phyloP scores from a whole-genome alignment of 1,140 invertebrate species.

The Leucophenga varia region DNA sequence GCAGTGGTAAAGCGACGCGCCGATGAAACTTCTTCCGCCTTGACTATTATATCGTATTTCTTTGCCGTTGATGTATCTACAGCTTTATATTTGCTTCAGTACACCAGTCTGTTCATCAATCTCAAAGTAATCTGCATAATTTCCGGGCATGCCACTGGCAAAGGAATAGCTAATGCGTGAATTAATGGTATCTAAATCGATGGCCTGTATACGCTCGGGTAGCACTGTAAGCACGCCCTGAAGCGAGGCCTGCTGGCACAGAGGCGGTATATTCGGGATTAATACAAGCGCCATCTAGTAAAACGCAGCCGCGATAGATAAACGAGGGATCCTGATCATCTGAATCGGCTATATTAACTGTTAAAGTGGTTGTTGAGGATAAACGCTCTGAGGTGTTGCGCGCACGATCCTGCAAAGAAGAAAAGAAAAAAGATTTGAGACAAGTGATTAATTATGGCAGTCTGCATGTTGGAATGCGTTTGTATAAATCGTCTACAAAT shows the following conservation, averaged over 20 bases:
- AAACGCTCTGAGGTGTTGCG: constrained; percentile 72
- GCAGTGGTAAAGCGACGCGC: constrained; percentile 76
- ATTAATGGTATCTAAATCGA: constrained; percentile 85
- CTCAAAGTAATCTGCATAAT: constrained; percentile 78
- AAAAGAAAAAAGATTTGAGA: constrained; percentile 11
- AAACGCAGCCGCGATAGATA: constrained; percentile 78
- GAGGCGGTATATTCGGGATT: constrained; percentile 78
- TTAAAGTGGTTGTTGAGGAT: constrained; percentile 80
- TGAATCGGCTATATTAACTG: constrained; percentile 82
- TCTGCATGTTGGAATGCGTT: not conserved
- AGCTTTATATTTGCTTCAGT: constrained; percentile 75
- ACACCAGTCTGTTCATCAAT: constrained; percentile 79
- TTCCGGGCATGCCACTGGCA: constrained; percentile 72
- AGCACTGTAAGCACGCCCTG: constrained; percentile 78
- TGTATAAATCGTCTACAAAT: not conserved
- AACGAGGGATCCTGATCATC: constrained; percentile 88
- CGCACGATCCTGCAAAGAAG: constrained; percentile 73
- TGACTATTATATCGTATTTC: constrained; percentile 66
- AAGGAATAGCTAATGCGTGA: constrained; percentile 79
- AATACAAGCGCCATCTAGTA: constrained; percentile 76
- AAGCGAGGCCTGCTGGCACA: constrained; percentile 78
- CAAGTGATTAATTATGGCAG: not conserved
- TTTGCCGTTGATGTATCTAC: constrained; percentile 76
- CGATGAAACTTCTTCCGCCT: constrained; percentile 81
- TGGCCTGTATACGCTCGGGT: constrained; percentile 86